These are phyloP conservation scores for Echinarachnius parma DNA, from an alignment of 53 echinoderm and acorn worm species.

Conservation along the genomic window DNA sequence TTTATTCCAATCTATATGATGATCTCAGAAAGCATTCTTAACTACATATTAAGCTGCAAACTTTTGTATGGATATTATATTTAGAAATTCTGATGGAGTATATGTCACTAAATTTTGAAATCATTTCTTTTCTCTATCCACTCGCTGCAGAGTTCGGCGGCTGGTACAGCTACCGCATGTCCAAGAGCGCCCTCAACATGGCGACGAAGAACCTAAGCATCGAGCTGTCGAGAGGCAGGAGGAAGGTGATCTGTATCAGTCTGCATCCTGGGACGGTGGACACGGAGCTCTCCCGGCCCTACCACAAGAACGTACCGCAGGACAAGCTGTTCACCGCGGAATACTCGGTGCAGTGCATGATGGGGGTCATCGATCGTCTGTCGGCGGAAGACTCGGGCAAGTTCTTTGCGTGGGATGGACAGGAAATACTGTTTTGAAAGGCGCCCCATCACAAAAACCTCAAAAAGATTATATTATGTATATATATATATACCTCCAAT, in stretches of 20 bases:
- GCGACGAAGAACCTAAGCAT: conserved; percentile 90
- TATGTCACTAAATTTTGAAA: too few relatives aligned
- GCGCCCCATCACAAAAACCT: too few relatives aligned
- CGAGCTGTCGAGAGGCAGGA: conserved; percentile 64
- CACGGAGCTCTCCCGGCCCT: conserved; percentile 79
- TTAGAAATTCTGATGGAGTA: too few relatives aligned
- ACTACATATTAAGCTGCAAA: too few relatives aligned
- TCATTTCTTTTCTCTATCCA: not conserved
- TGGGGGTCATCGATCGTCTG: conserved; percentile 55
- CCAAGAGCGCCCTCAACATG: conserved; percentile 93
- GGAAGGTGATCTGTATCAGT: conserved; percentile 70
- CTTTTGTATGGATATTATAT: too few relatives aligned
- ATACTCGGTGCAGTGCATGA: conserved; percentile 63
- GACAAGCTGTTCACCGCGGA: conserved; percentile 65
- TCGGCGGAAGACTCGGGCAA: conserved; percentile 67
- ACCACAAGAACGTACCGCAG: conserved; percentile 71
- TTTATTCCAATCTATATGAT: too few relatives aligned
- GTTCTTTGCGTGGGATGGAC: conserved; percentile 74
- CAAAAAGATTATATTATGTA: too few relatives aligned
- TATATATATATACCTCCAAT: too few relatives aligned
- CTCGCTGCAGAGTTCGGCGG: conserved; percentile 65
- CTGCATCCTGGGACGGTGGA: conserved; percentile 86
- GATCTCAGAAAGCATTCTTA: too few relatives aligned
- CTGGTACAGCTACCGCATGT: conserved; percentile 97
- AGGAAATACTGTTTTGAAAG: conserved; percentile 72